Base-by-base conservation (phyloP, 64 coral and sea anemone species). In the Montipora cactus region DNA sequence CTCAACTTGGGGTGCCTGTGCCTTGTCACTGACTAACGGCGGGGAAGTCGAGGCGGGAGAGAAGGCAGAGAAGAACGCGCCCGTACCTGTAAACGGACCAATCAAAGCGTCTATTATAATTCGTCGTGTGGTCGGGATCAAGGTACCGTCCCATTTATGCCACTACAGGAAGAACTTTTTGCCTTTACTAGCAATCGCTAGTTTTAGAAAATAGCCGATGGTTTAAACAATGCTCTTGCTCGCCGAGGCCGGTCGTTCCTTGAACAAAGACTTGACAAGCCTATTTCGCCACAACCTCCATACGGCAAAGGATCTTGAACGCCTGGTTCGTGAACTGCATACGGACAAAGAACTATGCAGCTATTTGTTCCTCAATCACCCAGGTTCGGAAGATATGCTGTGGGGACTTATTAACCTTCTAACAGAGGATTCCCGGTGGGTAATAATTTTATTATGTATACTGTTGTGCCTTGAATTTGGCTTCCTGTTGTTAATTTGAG, bases 341-440 rank as follows among this genome's bases (percentile, higher is more conserved):
- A 76, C 90, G 7, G 94, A 98, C 49, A 98, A 98, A 89, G 96
- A 98, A 66, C 94, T 98, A 90, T 98, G 96, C 67, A 93, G 96
- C 68, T 89, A 94, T 44, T 90, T 98, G 87, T 98, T 98, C 91
- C 90, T 98, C 52, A 98, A 98, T 81, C 96, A 98, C 49, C 96
- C 96, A 25, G 96, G 96, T 13, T 98, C 96, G 7, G 96, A 98
- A 70, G 96, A 98, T 46, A 98, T 98, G 96, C 81, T 98, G 50
- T 98, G 93, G 96, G 96, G 96, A 12, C 58, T 98, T 55, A 67
- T 98, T 25, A 95, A 92, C 57, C 94, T 98, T 21, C 81, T 98
- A 48, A 88, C 77, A 62, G 79, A 90, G 64, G 96, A 98, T 90
- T 76, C 87, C 0, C 82, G 82, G 67, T 86, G 25, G 68, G 82